phyloP scores from a whole-genome alignment of 2,888 invertebrate genomes.

The Chymomyza amoena region DNA sequence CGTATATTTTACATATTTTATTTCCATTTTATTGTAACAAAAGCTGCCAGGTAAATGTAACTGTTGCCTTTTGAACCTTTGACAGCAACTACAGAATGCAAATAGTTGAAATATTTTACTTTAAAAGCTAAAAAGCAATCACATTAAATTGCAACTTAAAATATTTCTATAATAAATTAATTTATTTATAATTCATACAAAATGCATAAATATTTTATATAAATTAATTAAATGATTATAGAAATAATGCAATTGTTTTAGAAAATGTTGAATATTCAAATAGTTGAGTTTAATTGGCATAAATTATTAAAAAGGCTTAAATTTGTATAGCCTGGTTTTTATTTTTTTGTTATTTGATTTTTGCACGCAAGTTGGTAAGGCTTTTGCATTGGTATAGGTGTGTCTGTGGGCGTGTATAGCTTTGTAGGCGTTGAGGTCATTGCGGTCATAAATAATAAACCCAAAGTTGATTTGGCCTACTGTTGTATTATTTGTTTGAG shows the following conservation, averaged over 20 bases:
- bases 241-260: not conserved
- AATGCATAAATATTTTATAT: slow-evolving; percentile 1
- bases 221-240: not conserved
- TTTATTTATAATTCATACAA: slow-evolving; percentile 16
- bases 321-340: slow-evolving; percentile 27
- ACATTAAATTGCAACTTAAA: slow-evolving; percentile 30
- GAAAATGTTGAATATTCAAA: slow-evolving; percentile 11
- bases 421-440: slow-evolving; percentile 10
- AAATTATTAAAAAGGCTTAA: slow-evolving; percentile 58
- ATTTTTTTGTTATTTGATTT: slow-evolving; percentile 20
- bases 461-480: not conserved
- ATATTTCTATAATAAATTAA: slow-evolving; percentile 2
- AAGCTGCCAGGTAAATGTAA: slow-evolving; percentile 15
- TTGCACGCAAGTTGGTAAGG: slow-evolving; percentile 49
- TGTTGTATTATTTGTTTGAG: no score
- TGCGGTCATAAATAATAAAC: not conserved
- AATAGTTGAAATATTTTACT: slow-evolving; percentile 30
- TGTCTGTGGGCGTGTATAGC: not conserved
- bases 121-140: slow-evolving; percentile 36
- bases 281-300: slow-evolving; percentile 43
- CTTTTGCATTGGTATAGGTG: not conserved
- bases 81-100: slow-evolving; percentile 11
- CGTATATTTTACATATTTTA: slow-evolving; percentile 2
- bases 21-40: slow-evolving; percentile 25
- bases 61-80: slow-evolving; percentile 7